Conservation (phyloP, 1,140 invertebrate genomes). For the Calliphora vicina region DNA sequence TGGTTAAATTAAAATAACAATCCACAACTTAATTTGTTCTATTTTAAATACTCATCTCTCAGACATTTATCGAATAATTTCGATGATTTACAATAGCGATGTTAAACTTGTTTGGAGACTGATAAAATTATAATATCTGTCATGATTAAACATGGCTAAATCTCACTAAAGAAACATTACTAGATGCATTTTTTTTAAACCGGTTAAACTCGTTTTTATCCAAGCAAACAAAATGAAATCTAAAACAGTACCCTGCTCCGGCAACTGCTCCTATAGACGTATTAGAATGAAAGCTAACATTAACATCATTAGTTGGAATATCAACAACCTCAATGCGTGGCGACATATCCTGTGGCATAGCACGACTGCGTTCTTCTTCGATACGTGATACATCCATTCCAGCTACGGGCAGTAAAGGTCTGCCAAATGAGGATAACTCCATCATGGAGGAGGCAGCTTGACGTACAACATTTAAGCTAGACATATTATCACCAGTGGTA, state of each 20-base stretch:
- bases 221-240: not conserved
- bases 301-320: too few relatives aligned
- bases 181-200: too few relatives aligned
- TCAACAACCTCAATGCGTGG: not conserved
- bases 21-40: too few relatives aligned
- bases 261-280: not conserved
- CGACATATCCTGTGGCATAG: not conserved
- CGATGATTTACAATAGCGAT: too few relatives aligned
- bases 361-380: not conserved
- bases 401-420: not conserved
- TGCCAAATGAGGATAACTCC: not conserved
- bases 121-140: too few relatives aligned
- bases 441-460: not conserved
- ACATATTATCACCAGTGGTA: not conserved
- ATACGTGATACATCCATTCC: not conserved
- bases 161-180: too few relatives aligned
- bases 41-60: too few relatives aligned
- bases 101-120: too few relatives aligned
- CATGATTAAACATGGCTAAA: too few relatives aligned
- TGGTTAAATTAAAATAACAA: too few relatives aligned
- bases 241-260: not conserved
- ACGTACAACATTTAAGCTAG: not conserved
- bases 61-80: too few relatives aligned
- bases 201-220: not conserved
- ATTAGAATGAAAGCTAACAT: not conserved